Conservation (phyloP, 2,888 invertebrate species). For the Hesperia comma region DNA sequence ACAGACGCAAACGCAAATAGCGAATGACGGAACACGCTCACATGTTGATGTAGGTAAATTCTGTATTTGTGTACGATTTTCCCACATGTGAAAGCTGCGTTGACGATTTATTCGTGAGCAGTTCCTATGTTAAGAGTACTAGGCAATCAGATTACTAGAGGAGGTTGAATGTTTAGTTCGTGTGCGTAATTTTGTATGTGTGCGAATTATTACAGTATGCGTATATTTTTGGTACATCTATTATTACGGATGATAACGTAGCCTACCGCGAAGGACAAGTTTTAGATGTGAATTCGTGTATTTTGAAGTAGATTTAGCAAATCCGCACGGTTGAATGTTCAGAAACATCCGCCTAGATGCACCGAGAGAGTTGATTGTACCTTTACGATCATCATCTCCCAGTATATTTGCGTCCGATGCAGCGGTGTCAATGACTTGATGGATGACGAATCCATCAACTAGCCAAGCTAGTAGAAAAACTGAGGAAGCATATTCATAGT, state of each 20-base stretch:
- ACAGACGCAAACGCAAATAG: conserved; percentile 53
- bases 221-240: conserved; percentile 25
- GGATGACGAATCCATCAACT: conserved; percentile 69
- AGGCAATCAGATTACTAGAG: conserved; percentile 59
- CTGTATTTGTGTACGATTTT: conserved; percentile 66
- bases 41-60: conserved; percentile 56
- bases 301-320: conserved; percentile 7
- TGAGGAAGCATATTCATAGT: conserved; percentile 13
- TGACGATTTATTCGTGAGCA: conserved; percentile 74
- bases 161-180: conserved; percentile 52
- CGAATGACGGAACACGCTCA: conserved; percentile 56
- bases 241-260: background rate
- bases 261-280: background rate
- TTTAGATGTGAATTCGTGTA: background rate
- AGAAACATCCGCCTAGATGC: conserved; percentile 59
- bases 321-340: conserved; percentile 46
- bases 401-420: conserved; percentile 70
- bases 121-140: conserved; percentile 71
- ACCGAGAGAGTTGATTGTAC: conserved; percentile 73
- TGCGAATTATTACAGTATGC: conserved; percentile 24
- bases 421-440: conserved; percentile 79
- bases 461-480: conserved; percentile 34
- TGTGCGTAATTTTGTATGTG: conserved; percentile 57
- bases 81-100: conserved; percentile 66
- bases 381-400: conserved; percentile 70